phyloP scores from a whole-genome alignment of 2,888 invertebrate genomes.

The Clunio marinus region DNA sequence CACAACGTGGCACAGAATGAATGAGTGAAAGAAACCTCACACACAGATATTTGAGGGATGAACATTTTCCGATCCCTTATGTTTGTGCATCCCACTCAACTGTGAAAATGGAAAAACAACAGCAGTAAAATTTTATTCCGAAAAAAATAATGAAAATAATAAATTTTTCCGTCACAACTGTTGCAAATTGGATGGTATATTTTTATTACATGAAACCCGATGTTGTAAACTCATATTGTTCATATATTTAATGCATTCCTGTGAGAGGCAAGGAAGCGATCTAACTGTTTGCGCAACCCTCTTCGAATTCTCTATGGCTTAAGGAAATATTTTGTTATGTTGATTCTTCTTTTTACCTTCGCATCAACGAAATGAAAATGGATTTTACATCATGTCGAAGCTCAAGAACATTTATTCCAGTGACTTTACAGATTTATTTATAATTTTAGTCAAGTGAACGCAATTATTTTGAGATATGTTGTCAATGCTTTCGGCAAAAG shows the following conservation, averaged over 20 bases:
- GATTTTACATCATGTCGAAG: too few species aligned
- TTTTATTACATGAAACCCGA: constrained; percentile 34
- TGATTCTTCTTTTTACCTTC: background rate
- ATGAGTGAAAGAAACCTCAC: background rate
- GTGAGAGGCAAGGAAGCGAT: background rate
- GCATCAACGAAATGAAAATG: background rate
- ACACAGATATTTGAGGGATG: background rate
- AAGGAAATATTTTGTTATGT: constrained; percentile 18
- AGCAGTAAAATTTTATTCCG: constrained; percentile 25
- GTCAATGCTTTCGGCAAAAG: constrained; percentile 21
- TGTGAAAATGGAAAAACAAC: constrained; percentile 35
- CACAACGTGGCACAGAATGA: background rate
- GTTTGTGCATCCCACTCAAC: constrained; percentile 36
- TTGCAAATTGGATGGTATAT: constrained; percentile 38
- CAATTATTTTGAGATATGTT: constrained; percentile 31
- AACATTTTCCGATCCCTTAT: background rate
- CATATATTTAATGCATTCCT: constrained; percentile 38
- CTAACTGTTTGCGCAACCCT: background rate
- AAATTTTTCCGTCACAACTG: constrained; percentile 39
- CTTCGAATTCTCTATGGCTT: constrained; percentile 20
- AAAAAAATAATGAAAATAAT: constrained; percentile 39
- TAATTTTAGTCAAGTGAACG: constrained; percentile 34
- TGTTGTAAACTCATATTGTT: constrained; percentile 37
- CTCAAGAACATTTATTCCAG: too few species aligned
- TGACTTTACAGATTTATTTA: constrained; percentile 15